phyloP scores from a whole-genome alignment of 2,888 invertebrate species.

The Heliconius sara region DNA sequence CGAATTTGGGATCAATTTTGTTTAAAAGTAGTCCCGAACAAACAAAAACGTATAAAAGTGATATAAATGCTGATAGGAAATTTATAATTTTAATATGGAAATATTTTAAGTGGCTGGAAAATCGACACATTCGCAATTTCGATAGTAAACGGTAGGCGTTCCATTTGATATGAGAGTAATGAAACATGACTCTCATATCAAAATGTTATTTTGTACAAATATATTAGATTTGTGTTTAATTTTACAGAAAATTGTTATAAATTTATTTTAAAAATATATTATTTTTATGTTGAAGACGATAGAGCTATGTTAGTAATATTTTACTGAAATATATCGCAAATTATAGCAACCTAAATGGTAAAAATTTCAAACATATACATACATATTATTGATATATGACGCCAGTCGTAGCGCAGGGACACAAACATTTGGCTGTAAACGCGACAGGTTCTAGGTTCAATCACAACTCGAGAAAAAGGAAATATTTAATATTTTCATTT shows the following conservation, averaged over 20 bases:
- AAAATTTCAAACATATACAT: not conserved
- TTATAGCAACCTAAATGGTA: too few species aligned
- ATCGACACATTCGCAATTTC: slow-evolving; percentile 82
- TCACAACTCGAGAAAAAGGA: too few species aligned
- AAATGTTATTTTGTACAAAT: not conserved
- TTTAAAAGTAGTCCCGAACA: slow-evolving; percentile 55
- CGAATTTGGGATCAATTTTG: slow-evolving; percentile 63
- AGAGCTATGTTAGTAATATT: not conserved
- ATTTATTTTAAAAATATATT: too few species aligned
- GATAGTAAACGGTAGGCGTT: slow-evolving; percentile 60
- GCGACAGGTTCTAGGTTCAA: too few species aligned
- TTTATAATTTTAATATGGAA: slow-evolving; percentile 85
- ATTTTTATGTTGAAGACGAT: not conserved
- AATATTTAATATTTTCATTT: too few species aligned
- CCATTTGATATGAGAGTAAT: not conserved
- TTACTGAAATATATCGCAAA: too few species aligned
- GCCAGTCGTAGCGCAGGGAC: too few species aligned
- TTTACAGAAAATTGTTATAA: not conserved
- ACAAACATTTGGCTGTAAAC: too few species aligned
- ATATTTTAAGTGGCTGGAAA: slow-evolving; percentile 81
- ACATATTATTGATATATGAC: not conserved
- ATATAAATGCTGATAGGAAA: slow-evolving; percentile 51
- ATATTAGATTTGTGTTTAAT: not conserved
- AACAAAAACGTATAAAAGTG: slow-evolving; percentile 12
- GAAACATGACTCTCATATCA: not conserved